phyloP scores from a whole-genome alignment of 1,140 invertebrate species.

The Steinernema khuongi region DNA sequence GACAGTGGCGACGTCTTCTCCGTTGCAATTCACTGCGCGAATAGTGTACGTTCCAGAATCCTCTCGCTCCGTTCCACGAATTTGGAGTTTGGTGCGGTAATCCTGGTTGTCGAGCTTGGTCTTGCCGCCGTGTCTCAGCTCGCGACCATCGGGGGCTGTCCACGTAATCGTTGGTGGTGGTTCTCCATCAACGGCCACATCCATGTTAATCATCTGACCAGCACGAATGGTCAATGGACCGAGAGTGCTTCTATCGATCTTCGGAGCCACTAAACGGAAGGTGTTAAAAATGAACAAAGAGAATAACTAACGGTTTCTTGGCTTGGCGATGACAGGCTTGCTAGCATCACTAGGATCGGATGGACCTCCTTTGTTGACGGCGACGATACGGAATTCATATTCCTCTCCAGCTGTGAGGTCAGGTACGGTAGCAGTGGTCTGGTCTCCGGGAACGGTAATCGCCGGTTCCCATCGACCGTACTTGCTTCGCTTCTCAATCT shows the following conservation, averaged over 20 bases:
- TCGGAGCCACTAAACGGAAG: constrained; percentile 66
- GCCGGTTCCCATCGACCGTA: constrained; percentile 88
- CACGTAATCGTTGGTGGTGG: constrained; percentile 77
- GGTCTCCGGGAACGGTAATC: constrained; percentile 73
- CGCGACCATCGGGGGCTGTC: constrained; percentile 76
- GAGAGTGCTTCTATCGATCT: constrained; percentile 82
- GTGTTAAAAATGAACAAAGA: constrained; percentile 42
- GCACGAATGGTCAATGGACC: constrained; percentile 79
- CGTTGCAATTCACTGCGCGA: constrained; percentile 82
- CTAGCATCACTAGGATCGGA: constrained; percentile 72
- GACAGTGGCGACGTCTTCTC: constrained; percentile 84
- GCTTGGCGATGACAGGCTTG: constrained; percentile 76
- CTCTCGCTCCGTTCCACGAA: constrained; percentile 75
- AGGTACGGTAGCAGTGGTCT: constrained; percentile 72
- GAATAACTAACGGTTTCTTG: constrained; percentile 69
- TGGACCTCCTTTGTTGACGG: constrained; percentile 83
- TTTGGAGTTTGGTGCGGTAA: constrained; percentile 82
- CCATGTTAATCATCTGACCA: constrained; percentile 82
- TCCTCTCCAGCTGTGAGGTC: constrained; percentile 82
- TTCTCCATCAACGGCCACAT: constrained; percentile 81
- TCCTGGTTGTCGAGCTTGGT: constrained; percentile 73
- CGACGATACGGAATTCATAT: constrained; percentile 79
- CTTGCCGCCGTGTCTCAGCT: constrained; percentile 68
- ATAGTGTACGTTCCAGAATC: constrained; percentile 85
- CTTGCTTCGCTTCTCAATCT: constrained; percentile 91